phyloP scores from a whole-genome alignment of 2,113 vertebrate genomes.

The Muntiacus muntjak region DNA sequence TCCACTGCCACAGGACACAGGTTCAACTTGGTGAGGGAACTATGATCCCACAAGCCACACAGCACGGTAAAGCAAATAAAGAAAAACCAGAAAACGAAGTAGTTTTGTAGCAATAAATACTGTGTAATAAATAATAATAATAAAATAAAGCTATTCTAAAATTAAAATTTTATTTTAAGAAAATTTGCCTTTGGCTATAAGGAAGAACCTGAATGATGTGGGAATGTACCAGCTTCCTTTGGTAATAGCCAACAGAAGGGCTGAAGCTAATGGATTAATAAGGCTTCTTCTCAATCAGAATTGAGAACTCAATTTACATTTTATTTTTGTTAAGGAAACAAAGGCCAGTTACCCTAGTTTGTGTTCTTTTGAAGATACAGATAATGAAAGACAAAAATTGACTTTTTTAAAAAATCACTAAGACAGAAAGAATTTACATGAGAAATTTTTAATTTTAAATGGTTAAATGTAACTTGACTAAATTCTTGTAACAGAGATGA shows the following conservation, averaged over 20 bases:
- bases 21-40: neutral
- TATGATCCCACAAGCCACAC: neutral
- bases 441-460: neutral
- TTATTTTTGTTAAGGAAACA: neutral
- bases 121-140: neutral
- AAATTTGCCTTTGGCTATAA: neutral
- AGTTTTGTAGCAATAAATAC: neutral
- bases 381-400: neutral
- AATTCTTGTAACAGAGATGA: neutral
- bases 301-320: neutral
- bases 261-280: neutral
- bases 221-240: neutral
- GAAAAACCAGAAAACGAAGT: neutral
- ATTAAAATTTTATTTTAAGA: neutral
- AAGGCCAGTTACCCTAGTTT: neutral
- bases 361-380: neutral
- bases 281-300: neutral
- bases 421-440: neutral
- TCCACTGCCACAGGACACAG: neutral
- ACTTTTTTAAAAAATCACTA: neutral
- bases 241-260: neutral
- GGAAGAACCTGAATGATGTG: neutral
- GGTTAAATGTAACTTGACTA: neutral
- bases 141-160: neutral
- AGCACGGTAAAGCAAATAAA: neutral